phyloP scores from a whole-genome alignment of 2,797 vertebrate genomes.

The Molossus alvarezi region DNA sequence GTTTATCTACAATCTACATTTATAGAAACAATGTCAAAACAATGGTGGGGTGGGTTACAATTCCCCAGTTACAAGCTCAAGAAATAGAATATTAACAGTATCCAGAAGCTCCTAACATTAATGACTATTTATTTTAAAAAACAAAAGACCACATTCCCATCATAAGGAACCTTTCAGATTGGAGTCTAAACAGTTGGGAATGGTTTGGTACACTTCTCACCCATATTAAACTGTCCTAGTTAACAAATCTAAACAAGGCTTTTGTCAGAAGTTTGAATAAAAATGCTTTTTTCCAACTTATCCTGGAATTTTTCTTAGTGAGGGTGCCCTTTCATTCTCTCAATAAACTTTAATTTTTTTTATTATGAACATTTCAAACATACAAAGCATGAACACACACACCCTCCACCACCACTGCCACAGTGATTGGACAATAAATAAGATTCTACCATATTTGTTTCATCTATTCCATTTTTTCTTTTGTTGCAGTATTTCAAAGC shows the following conservation, averaged over 20 bases:
- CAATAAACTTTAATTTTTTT: constrained; percentile 25
- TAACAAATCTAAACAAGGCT: constrained; percentile 56
- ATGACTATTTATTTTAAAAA: constrained; percentile 45
- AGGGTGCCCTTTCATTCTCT: background rate
- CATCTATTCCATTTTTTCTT: constrained; percentile 23
- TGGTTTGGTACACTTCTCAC: constrained; percentile 62
- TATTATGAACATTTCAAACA: constrained; percentile 48
- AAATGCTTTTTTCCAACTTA: constrained; percentile 56
- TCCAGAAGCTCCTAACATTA: background rate
- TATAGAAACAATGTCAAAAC: background rate
- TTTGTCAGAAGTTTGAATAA: constrained; percentile 68
- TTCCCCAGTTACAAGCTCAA: background rate
- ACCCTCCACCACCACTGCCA: background rate
- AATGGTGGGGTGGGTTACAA: background rate
- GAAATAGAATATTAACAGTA: constrained; percentile 24
- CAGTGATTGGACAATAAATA: background rate
- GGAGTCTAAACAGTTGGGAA: constrained; percentile 58
- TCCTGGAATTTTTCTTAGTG: constrained; percentile 31
- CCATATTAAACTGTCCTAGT: constrained; percentile 53
- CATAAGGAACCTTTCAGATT: constrained; percentile 9
- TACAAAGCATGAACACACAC: background rate
- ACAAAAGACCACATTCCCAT: background rate
- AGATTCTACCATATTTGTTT: constrained; percentile 55
- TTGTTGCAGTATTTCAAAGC: constrained; percentile 52
- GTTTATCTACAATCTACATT: background rate